These are phyloP conservation scores for Hyppa rectilinea DNA, from an alignment of 2,888 invertebrate genomes.

Conservation along the genomic window DNA sequence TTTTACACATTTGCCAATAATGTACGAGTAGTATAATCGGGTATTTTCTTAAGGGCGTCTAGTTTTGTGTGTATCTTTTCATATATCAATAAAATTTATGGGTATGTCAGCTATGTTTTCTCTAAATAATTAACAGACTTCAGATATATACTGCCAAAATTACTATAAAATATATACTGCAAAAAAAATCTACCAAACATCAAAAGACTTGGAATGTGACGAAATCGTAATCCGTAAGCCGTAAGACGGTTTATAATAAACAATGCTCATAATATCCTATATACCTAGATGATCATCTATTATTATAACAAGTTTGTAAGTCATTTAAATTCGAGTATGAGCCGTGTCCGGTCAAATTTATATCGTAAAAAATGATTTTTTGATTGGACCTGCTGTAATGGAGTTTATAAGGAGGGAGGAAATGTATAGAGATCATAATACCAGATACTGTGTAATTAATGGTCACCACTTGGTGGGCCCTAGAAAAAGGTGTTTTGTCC, in stretches of 20 bases:
- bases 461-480: not conserved
- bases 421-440: constrained; percentile 75
- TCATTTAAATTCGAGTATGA: constrained; percentile 84
- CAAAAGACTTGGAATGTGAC: not conserved
- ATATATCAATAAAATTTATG: not conserved
- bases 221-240: constrained; percentile 13
- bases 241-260: constrained; percentile 59
- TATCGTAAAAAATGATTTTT: constrained; percentile 90
- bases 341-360: constrained; percentile 87
- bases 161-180: too few relatives aligned
- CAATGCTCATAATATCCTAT: constrained; percentile 57
- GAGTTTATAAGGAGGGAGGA: constrained; percentile 76
- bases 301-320: constrained; percentile 81
- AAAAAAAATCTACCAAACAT: not conserved
- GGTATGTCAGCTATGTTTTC: not conserved
- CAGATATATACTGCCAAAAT: not conserved
- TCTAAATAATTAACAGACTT: not conserved
- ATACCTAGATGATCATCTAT: constrained; percentile 70
- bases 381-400: constrained; percentile 88
- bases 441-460: not conserved
- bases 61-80: not conserved
- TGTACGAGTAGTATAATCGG: too few relatives aligned
- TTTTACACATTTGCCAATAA: too few relatives aligned
- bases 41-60: not conserved
- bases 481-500: not conserved